Percentiles rank a stretch among this genome's conserved stretches.
phyloP scores from a whole-genome alignment of 2,113 vertebrate species.

The Triplophysa siluroides region DNA sequence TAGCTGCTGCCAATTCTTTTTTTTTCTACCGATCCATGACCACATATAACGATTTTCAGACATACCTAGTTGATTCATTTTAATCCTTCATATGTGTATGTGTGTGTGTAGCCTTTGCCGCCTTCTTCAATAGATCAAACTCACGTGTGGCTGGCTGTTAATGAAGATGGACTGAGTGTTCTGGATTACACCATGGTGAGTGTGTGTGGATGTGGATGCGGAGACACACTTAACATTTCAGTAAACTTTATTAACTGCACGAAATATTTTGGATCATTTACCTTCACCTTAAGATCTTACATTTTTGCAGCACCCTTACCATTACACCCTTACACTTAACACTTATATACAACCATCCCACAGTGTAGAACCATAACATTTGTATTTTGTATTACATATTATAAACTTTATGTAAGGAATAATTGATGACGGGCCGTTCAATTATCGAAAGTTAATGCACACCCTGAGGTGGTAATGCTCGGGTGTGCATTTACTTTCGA shows the following conservation, averaged over 20 bases:
- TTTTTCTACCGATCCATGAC: not conserved
- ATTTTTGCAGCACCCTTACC: no score
- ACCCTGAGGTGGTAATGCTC: no score
- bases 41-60: slow-evolving; percentile 6
- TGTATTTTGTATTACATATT: no score
- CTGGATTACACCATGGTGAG: slow-evolving; percentile 85
- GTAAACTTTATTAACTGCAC: not conserved
- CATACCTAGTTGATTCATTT: slow-evolving; percentile 14
- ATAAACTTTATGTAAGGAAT: no score
- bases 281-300: not conserved
- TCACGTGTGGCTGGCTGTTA: slow-evolving; percentile 86
- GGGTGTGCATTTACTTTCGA: no score
- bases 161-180: slow-evolving; percentile 84
- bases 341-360: no score
- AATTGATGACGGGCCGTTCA: no score
- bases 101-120: slow-evolving; percentile 73
- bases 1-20: not conserved
- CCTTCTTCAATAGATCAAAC: slow-evolving; percentile 75
- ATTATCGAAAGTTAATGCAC: no score
- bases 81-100: no score
- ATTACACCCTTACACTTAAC: no score
- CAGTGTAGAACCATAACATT: no score
- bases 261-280: slow-evolving; percentile 14
- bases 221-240: not conserved
- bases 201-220: slow-evolving; percentile 6